These are phyloP conservation scores for Lacanobia oleracea DNA, from an alignment of 2,888 invertebrate species.

Conservation along the genomic window DNA sequence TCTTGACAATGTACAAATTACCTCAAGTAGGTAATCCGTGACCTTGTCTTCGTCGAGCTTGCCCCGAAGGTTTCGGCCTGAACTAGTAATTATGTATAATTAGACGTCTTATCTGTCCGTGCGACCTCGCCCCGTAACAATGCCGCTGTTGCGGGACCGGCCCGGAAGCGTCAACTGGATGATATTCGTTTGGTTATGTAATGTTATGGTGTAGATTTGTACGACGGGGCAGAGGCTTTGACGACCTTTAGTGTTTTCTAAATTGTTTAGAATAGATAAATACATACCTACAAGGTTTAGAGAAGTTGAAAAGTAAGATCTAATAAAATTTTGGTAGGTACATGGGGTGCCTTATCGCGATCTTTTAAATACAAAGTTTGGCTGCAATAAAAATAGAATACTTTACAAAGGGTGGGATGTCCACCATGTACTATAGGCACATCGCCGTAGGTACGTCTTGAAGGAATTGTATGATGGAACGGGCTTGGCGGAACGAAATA, in stretches of 20 bases:
- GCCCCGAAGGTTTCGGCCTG: conserved; percentile 59
- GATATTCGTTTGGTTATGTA: conserved; percentile 43
- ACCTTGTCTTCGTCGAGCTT: conserved; percentile 61
- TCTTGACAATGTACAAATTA: conserved; percentile 58
- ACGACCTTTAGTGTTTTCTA: neutral
- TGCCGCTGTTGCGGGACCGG: conserved; percentile 69
- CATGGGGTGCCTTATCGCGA: no score
- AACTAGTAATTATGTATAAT: conserved; percentile 72
- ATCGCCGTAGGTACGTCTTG: no score
- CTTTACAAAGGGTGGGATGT: no score
- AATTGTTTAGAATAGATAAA: neutral
- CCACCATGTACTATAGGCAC: no score
- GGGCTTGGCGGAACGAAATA: no score
- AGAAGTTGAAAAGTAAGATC: no score
- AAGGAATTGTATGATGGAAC: no score
- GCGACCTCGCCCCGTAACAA: conserved; percentile 72
- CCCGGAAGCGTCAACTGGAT: conserved; percentile 71
- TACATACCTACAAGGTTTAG: no score
- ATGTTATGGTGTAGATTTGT: neutral
- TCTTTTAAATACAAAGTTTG: no score
- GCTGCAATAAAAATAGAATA: no score
- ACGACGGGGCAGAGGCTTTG: neutral
- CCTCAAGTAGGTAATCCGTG: conserved; percentile 39
- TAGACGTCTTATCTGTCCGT: conserved; percentile 68
- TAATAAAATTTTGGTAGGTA: no score